Evolutionary conservation across 2,113 vertebrate genomes (phyloP).

Genomic region (Copsychus sechellarum): DNA sequence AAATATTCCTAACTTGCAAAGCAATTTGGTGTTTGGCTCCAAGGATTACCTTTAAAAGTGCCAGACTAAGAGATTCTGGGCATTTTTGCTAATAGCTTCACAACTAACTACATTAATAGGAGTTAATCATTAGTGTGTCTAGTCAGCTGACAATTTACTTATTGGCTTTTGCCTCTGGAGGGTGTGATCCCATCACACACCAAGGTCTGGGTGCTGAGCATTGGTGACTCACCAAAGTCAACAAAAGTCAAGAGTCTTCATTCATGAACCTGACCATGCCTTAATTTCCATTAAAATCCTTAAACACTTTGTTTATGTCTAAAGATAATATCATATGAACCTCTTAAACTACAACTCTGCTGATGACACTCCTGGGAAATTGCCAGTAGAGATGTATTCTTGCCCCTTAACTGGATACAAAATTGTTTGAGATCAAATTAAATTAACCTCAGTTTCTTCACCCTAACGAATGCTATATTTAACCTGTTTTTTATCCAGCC

Average conservation of each 20-base stretch:
- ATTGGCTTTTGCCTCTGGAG: constrained; percentile 7
- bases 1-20: neutral
- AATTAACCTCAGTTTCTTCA: neutral
- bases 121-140: neutral
- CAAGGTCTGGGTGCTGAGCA: neutral
- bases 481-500: neutral
- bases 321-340: neutral
- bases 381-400: neutral
- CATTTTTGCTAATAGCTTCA: neutral
- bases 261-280: neutral
- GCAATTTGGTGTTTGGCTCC: neutral
- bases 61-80: neutral
- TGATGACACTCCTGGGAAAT: neutral
- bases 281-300: constrained; percentile 14
- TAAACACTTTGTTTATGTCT: neutral
- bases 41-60: neutral
- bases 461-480: neutral
- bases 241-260: neutral
- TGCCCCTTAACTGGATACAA: neutral
- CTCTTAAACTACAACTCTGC: neutral
- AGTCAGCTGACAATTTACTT: neutral
- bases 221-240: neutral
- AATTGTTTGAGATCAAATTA: constrained; percentile 3
- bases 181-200: neutral
- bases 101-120: neutral